phyloP scores from a whole-genome alignment of 2,888 invertebrate genomes.

The Lasioglossum lativentre region DNA sequence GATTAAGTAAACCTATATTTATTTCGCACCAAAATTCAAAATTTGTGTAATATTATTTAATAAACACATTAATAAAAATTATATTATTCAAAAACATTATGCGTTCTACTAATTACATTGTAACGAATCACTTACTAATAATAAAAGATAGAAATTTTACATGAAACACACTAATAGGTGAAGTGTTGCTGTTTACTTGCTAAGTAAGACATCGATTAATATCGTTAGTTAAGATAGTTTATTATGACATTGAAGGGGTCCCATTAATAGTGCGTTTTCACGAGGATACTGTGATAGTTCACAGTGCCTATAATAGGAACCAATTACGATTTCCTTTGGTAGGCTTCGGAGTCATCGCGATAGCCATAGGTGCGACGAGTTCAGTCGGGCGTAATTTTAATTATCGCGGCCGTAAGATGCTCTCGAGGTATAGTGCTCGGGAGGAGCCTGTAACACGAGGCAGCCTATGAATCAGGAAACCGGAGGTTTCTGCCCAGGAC shows the following conservation, averaged over 20 bases:
- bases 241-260: too few relatives aligned
- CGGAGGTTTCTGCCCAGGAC: constrained; percentile 52
- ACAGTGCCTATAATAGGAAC: constrained; percentile 31
- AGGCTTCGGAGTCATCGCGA: constrained; percentile 25
- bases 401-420: constrained; percentile 48
- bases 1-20: too few relatives aligned
- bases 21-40: too few relatives aligned
- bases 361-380: constrained; percentile 40
- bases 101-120: too few relatives aligned
- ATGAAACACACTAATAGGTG: too few relatives aligned
- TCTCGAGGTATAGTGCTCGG: constrained; percentile 11
- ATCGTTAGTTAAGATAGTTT: too few relatives aligned
- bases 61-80: too few relatives aligned
- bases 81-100: too few relatives aligned
- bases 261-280: too few relatives aligned
- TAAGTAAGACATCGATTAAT: neutral
- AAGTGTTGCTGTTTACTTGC: neutral
- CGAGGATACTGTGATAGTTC: constrained; percentile 6
- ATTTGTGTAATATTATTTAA: too few relatives aligned
- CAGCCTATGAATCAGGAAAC: constrained; percentile 63
- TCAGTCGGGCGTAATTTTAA: constrained; percentile 61
- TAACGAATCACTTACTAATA: too few relatives aligned
- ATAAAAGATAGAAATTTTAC: too few relatives aligned
- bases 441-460: constrained; percentile 52
- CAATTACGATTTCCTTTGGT: constrained; percentile 55